Conservation (phyloP, 1,140 invertebrate species). For the Leptinotarsa defecta region DNA sequence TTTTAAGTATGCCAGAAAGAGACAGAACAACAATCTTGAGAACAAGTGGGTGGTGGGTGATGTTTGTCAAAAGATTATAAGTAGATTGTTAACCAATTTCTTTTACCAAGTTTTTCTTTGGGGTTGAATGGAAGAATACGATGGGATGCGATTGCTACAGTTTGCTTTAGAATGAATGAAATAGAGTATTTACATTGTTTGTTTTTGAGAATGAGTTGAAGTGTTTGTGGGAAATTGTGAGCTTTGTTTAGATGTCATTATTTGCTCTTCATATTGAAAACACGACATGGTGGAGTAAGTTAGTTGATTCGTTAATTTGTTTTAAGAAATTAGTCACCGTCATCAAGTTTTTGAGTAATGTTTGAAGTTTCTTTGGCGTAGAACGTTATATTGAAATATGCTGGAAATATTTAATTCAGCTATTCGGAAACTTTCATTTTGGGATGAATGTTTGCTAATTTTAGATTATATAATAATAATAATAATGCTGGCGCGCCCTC, state of each 20-base stretch:
- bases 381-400: too few relatives aligned
- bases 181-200: background rate
- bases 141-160: background rate
- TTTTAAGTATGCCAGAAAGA: conserved; percentile 9
- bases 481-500: too few relatives aligned
- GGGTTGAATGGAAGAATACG: background rate
- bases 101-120: conserved; percentile 17
- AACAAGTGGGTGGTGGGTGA: conserved; percentile 28
- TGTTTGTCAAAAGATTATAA: conserved; percentile 30
- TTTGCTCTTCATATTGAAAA: background rate
- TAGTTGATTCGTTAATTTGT: too few relatives aligned
- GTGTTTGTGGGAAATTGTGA: background rate
- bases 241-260: background rate
- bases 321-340: too few relatives aligned
- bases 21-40: conserved; percentile 25
- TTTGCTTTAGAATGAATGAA: conserved; percentile 7
- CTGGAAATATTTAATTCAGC: too few relatives aligned
- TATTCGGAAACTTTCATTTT: too few relatives aligned
- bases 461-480: too few relatives aligned
- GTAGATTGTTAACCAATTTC: conserved; percentile 33
- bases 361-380: too few relatives aligned
- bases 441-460: too few relatives aligned
- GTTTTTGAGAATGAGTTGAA: background rate
- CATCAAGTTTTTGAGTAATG: too few relatives aligned
- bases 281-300: too few relatives aligned